Evolutionary conservation across 1,140 invertebrate species (phyloP).

Genomic region (Bombyx mori): DNA sequence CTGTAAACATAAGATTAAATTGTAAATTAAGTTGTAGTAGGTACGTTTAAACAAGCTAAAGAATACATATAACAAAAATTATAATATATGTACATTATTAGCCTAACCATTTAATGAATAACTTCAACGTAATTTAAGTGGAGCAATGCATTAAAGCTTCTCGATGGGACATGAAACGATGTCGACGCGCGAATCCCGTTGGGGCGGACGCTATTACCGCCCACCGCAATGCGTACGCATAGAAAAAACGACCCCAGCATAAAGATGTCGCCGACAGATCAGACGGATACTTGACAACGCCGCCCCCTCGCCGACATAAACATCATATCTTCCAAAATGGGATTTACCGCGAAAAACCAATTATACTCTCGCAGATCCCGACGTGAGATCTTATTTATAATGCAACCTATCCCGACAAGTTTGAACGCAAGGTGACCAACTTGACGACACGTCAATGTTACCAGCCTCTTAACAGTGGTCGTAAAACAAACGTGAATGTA

Average conservation of each 20-base stretch:
- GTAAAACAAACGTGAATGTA: constrained; percentile 30
- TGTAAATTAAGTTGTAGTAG: too few relatives aligned
- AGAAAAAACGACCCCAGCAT: constrained; percentile 52
- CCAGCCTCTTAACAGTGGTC: constrained; percentile 29
- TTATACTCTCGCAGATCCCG: constrained; percentile 38
- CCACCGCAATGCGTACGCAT: constrained; percentile 52
- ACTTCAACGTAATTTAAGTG: constrained; percentile 59
- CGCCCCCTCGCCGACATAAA: constrained; percentile 23
- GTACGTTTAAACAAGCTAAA: too few relatives aligned
- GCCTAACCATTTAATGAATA: constrained; percentile 38
- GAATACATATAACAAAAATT: too few relatives aligned
- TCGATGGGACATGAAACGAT: constrained; percentile 64
- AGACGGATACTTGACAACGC: constrained; percentile 48
- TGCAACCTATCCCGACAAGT: constrained; percentile 19
- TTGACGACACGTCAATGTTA: constrained; percentile 9
- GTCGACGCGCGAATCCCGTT: constrained; percentile 64
- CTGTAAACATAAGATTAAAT: too few relatives aligned
- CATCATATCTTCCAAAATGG: constrained; percentile 41
- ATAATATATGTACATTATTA: constrained; percentile 4
- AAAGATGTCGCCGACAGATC: constrained; percentile 56
- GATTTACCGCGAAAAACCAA: constrained; percentile 43
- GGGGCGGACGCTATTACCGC: constrained; percentile 58
- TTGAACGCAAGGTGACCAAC: constrained; percentile 31
- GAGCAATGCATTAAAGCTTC: constrained; percentile 63
- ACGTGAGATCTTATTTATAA: constrained; percentile 25